Evolutionary conservation across 2,888 invertebrate species (phyloP), one percentile per base, ranked within the genome.

Genomic region (Cancer borealis): DNA sequence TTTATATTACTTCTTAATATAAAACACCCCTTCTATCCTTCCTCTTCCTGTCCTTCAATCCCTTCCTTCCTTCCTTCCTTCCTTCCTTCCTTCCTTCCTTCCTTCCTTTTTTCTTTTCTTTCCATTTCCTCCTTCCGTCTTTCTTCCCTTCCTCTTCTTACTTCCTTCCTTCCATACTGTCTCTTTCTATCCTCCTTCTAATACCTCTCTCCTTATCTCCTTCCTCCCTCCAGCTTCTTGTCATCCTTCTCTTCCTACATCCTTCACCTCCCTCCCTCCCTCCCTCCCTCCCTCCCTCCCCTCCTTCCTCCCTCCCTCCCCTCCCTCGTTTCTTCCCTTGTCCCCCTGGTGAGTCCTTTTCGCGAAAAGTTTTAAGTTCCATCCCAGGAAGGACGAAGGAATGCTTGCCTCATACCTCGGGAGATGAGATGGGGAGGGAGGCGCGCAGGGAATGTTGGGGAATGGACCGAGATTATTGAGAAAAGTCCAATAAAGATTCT

Each of bases 401-500:
- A 84, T 84, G 84, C 39, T 30, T 39, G 84, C 39, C 84, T 84
- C 84, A 84, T 84, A 84, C 84, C 84, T 10, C 84, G 30, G 84
- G 84, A 30, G 84, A 84, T 84, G 84, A 84, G 84, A 84, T 39
- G 84, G 84, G 84, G 84, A 39, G 39, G 84, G 39, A 12, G 84
- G 84, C 84, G 39, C 84, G 84, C 39, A 39, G 84, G 84, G 84
- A 84, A 84, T 84, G 84, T 84, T 84, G 39, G 84, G 84, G 84
- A 84, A 84, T 84, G 84, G 84, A 84, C 84, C 84, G 84, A 84
- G 84, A 84, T 84, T 84, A 84, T 84, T 84, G 84, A 84, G 84
- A 84, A 84, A 84, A 84, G 84, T 84, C 84, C 84, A 84, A 84
- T 84, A 84, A 84, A 84, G 84, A 84, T 84, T 84, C 39, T 79